These are phyloP conservation scores for Mechanitis mazaeus DNA, from an alignment of 2,888 invertebrate genomes.

Conservation along the genomic window DNA sequence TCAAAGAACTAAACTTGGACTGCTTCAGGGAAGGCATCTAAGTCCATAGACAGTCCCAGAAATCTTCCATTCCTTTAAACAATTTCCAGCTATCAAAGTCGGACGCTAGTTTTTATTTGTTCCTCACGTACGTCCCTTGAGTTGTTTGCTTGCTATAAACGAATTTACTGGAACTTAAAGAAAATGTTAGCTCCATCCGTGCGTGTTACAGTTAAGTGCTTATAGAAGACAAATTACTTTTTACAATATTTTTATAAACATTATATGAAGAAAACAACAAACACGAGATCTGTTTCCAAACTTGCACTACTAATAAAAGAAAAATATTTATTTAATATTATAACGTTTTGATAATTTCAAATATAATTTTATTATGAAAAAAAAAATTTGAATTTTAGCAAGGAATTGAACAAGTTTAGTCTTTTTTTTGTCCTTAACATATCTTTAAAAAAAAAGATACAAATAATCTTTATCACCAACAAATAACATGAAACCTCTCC, in stretches of 20 bases:
- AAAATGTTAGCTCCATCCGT: neutral
- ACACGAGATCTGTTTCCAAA: neutral
- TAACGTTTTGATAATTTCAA: too few species aligned
- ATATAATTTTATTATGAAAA: too few species aligned
- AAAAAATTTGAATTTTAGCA: too few species aligned
- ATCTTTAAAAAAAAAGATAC: neutral
- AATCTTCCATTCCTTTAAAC: slow-evolving; percentile 14
- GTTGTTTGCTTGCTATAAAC: slow-evolving; percentile 16
- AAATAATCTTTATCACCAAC: neutral
- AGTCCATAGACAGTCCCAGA: slow-evolving; percentile 1
- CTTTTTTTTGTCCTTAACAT: too few species aligned
- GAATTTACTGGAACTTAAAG: slow-evolving; percentile 11
- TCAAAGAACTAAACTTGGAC: slow-evolving; percentile 4
- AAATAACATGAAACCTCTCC: slow-evolving; percentile 2
- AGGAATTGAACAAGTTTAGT: too few species aligned
- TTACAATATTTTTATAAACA: too few species aligned
- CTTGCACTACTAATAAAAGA: neutral
- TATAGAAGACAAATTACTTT: slow-evolving; percentile 1
- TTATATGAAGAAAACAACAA: neutral
- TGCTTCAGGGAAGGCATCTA: slow-evolving; percentile 5
- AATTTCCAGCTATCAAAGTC: slow-evolving; percentile 17
- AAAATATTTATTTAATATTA: too few species aligned
- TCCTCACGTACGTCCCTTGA: slow-evolving; percentile 19
- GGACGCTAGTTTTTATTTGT: slow-evolving; percentile 16
- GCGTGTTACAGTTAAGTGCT: slow-evolving; percentile 2